Evolutionary conservation across 2,888 invertebrate species (phyloP), one percentile per base, ranked within the genome.

Genomic region (Stratiomys singularior): DNA sequence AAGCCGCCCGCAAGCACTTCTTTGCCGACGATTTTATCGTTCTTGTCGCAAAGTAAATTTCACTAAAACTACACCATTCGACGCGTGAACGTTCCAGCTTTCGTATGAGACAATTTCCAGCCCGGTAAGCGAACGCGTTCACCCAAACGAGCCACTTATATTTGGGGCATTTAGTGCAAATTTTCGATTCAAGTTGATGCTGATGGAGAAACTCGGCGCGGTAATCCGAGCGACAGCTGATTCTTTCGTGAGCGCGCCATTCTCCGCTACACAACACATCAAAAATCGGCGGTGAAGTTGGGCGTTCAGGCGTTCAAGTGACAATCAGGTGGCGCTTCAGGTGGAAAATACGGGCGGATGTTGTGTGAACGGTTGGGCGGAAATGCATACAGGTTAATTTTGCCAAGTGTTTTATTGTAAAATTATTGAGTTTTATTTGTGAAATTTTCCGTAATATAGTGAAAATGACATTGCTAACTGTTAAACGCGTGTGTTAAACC

Each of bases 171-270:
- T 80, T 78, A 79, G 76, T 80, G 78, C 80, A 80, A 80, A 80
- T 78, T 66, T 76, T 37, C 76, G 58, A 78, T 37, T 77, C 66
- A 58, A 64, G 77, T 80, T 81, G 60, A 74, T 11, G 77, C 79
- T 78, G 58, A 78, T 77, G n/a, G 37, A n/a, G 69, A 71, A 72
- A 76, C 77, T 81, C 79, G 78, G 79, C 76, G 79, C 79, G 77
- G 77, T 76, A 76, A 80, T 83, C 80, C 82, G 80, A 77, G 82
- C 81, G 82, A 76, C 80, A 83, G 83, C 83, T 83, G 83, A 81
- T 83, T 81, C 56, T 67, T 77, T 77, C 76, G 76, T 79, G 80
- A 81, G 80, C 84, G 83, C 84, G 84, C 84, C 83, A 84, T 82
- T 84, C 76, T 66, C 66, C 69, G 60, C 71, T 72, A 76, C 76